Percentiles rank a stretch among this genome's conserved stretches.
These are phyloP conservation scores for Mesoclemmys tuberculata DNA, from an alignment of 2,113 vertebrate genomes.

Conservation along the genomic window DNA sequence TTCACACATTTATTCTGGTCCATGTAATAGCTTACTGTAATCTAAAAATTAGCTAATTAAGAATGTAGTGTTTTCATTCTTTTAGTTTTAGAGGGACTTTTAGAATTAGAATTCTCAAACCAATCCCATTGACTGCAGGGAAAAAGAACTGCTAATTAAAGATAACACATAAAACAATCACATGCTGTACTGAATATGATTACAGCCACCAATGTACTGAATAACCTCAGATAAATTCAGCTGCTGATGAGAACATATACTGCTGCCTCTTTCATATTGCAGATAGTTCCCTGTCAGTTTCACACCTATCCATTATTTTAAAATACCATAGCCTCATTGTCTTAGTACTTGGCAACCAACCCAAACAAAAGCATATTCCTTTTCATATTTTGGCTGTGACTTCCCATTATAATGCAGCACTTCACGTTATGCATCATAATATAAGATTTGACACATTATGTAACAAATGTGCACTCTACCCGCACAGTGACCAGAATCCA, in stretches of 20 bases:
- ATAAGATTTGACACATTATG: not conserved
- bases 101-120: constrained; percentile 57
- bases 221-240: not conserved
- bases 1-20: constrained; percentile 1
- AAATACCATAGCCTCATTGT: not conserved
- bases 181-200: constrained; percentile 9
- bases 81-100: constrained; percentile 53
- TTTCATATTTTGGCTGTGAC: constrained; percentile 27
- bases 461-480: not conserved
- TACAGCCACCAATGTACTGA: not conserved
- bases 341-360: constrained; percentile 16
- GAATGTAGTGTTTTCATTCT: not conserved
- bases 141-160: constrained; percentile 57
- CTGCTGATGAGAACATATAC: not conserved
- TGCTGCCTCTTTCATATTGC: not conserved
- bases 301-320: constrained; percentile 21
- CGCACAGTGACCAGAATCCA: not conserved
- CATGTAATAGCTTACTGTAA: constrained; percentile 32
- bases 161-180: constrained; percentile 52
- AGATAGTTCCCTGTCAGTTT: not conserved
- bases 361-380: not conserved
- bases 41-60: constrained; percentile 35
- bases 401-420: not conserved
- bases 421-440: not conserved
- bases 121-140: constrained; percentile 48